Evolutionary conservation across 1,140 invertebrate species (phyloP), one percentile per base, ranked within the genome.

Genomic region (Hypothenemus hampei): DNA sequence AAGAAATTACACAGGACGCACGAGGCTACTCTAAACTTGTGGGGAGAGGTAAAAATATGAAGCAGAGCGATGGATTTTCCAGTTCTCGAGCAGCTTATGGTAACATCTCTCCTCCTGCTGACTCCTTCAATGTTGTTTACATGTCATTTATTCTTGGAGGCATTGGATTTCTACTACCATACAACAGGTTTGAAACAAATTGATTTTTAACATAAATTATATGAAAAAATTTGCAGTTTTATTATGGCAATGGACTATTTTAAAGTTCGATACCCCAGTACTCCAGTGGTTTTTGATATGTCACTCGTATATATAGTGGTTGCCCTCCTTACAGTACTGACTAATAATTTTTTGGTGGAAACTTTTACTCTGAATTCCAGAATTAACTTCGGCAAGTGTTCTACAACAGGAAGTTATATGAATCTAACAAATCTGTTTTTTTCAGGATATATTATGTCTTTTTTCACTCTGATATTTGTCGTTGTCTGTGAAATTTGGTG

Each of bases 221-320:
- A n/a, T n/a, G n/a, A n/a, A n/a, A n/a, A n/a, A 59, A 58, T 61
- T 56, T 58, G 77, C 75, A 91, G 89, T 67, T 93, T 93, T 69
- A 89, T 93, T 55, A 90, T 91, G 69, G 89, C 90, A 4, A 89
- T 90, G 37, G 91, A 93, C 72, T 93, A 89, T 67, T 93, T 91
- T 73, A 87, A 93, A 77, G 75, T 76, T 1, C 79, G 85, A 37
- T 95, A 89, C 72, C 89, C 89, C 1, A 81, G 81, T 11, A 84
- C 86, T 0, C 88, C 87, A 0, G 89, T 95, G 46, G 84, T 93
- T 58, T 91, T 93, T 69, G 91, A 94, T 70, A 92, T 95, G 85
- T 91, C 88, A 11, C 79, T 91, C 23, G 87, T 92, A 19, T 94
- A 93, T 69, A 93, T 94, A 57, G 77, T 86, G 8, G 84, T 89